Base-by-base conservation (phyloP, 2,797 vertebrate genomes). In the Bucorvus abyssinicus region DNA sequence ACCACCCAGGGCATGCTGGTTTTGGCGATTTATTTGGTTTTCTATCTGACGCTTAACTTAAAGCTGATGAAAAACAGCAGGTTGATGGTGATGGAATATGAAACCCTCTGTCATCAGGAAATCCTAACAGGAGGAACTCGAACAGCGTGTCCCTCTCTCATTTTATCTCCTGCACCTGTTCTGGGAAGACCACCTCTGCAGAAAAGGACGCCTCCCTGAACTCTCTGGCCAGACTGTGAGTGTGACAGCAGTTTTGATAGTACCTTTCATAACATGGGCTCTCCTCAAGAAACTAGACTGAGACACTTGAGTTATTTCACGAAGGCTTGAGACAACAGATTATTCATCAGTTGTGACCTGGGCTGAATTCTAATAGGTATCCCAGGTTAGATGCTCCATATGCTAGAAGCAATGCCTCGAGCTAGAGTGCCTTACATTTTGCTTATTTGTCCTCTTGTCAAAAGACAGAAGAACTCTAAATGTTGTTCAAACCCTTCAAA, bases 161-260 rank as follows among this genome's bases (percentile, higher is more conserved):
- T 86, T 90, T 87, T 40, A 52, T 38, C 77, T 76, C 80, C 65
- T 84, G 89, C 73, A 95, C 60, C 84, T 95, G 84, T 80, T 91
- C 81, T 74, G 57, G 86, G 78, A 90, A 92, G 60, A 94, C 68
- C 42, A 68, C 42, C 71, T 94, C 70, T 89, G 61, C 49, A 75
- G 74, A 95, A 55, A 27, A 81, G 59, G 40, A 70, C 24, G 64
- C 26, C 68, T 84, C n/a, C 50, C 61, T 52, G 52, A 80, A 60
- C 63, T 27, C 63, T 75, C 68, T 34, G 38, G 42, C 42, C 53
- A 87, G 27, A 26, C 4, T 19, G 64, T 3, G 9, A 92, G 36
- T 17, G 40, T 3, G 11, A 44, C 0, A 74, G 12, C 29, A 83
- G 60, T 40, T 90, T 17, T 82, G 61, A 56, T 18, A 76, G 38